A percentile compares a stretch with the other conserved stretches of the same genome.
phyloP scores from a whole-genome alignment of 2,888 invertebrate species.

The Nowickia ferox region DNA sequence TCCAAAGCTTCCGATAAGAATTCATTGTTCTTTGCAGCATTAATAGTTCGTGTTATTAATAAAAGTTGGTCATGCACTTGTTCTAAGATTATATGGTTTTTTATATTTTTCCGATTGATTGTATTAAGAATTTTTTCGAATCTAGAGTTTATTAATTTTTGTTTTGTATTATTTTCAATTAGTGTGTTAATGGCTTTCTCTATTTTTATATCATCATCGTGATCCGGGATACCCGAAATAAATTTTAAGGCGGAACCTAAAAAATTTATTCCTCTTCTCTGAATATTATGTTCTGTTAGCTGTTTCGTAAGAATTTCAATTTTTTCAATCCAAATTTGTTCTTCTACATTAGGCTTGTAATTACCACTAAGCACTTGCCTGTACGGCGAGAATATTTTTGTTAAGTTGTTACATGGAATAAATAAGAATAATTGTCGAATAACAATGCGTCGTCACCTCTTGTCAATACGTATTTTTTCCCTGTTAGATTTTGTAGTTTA shows the following conservation, averaged over 20 bases:
- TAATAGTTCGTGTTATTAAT: slow-evolving; percentile 32
- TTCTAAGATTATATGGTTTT: slow-evolving; percentile 30
- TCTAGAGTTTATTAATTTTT: not conserved
- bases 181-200: not conserved
- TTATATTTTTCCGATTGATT: slow-evolving; percentile 12
- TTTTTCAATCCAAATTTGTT: slow-evolving; percentile 4
- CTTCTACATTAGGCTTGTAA: not conserved
- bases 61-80: slow-evolving; percentile 29
- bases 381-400: not conserved
- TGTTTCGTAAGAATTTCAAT: slow-evolving; percentile 1
- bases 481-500: slow-evolving; percentile 28
- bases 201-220: slow-evolving; percentile 4
- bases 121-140: slow-evolving; percentile 17
- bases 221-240: not conserved
- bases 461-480: not conserved
- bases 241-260: slow-evolving; percentile 1
- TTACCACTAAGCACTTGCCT: slow-evolving; percentile 16
- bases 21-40: slow-evolving; percentile 10
- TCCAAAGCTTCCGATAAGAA: slow-evolving; percentile 26
- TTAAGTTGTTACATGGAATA: not conserved
- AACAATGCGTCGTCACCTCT: not conserved
- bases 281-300: slow-evolving; percentile 7
- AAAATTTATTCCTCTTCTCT: slow-evolving; percentile 5
- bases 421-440: slow-evolving; percentile 3
- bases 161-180: too few relatives aligned